Evolutionary conservation across 1,140 invertebrate genomes (phyloP), one percentile per base, ranked within the genome.

Genomic region (Drosophila sturtevanti): DNA sequence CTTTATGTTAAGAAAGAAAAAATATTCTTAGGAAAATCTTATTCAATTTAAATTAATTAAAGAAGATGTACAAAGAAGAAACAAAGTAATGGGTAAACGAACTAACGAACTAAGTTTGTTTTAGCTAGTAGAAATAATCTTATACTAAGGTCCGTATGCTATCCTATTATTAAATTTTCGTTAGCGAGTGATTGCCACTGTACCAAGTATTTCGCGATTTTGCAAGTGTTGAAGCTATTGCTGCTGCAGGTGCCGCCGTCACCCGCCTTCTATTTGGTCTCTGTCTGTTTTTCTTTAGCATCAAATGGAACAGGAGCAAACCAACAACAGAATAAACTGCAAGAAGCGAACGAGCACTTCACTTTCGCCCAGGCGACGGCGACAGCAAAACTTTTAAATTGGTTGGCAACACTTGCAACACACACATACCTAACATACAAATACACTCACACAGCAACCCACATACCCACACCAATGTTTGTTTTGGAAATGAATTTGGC

Each of bases 401-500:
- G 85, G 85, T 89, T 89, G 85, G 80, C 85, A 89, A 89, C 85
- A 89, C 85, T 89, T 89, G 69, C 74, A 68, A 54, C 54, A 54
- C 21, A 65, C 59, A 81, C 18, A 38, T 22, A 68, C 41, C 38
- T 21, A 44, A 64, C 35, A 55, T 48, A 58, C 24, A 70, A 31
- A 60, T 11, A 66, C 27, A 5, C 4, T 41, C 22, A 68, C 22
- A 60, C 51, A 14, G 21, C 35, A 22, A 54, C 62, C 61, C 48
- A 21, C 63, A 68, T 68, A 61, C 66, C 73, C 69, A 72, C 63
- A 59, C 73, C 70, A 81, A 87, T 87, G 86, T 90, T 90, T 90
- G 86, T 82, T 90, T 90, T 90, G 68, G 86, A 90, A 90, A 90
- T 90, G 86, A 90, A 90, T 90, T 90, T 86, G 86, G 72, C 69